Conservation (phyloP, 1,140 invertebrate species). For the Neotoxoptera formosana region DNA sequence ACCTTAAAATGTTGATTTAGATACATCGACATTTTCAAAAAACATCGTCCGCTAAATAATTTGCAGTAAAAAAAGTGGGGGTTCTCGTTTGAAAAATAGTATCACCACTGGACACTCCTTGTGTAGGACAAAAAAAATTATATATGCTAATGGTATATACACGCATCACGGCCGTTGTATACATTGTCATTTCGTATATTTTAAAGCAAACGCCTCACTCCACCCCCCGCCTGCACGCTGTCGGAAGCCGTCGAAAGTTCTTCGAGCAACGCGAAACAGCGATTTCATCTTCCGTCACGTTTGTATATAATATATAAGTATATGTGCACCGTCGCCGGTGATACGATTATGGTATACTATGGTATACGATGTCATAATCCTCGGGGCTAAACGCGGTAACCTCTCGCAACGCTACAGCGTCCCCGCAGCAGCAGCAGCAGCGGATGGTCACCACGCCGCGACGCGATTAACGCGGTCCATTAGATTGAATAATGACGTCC, state of each 20-base stretch:
- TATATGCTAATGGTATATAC: too few relatives aligned
- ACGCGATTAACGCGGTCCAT: slow-evolving; percentile 42
- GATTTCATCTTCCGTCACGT: background rate
- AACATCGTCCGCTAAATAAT: too few relatives aligned
- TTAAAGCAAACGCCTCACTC: background rate
- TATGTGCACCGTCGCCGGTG: background rate
- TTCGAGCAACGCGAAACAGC: background rate
- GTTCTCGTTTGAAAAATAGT: too few relatives aligned
- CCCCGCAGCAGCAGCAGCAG: background rate
- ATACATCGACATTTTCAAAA: too few relatives aligned
- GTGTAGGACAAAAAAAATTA: too few relatives aligned
- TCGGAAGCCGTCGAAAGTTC: background rate
- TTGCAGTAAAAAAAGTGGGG: too few relatives aligned
- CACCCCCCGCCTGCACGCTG: too few relatives aligned
- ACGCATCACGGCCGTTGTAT: too few relatives aligned
- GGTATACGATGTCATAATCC: background rate
- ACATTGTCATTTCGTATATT: background rate
- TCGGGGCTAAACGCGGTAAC: background rate
- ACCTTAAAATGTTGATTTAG: too few relatives aligned
- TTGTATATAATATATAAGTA: too few relatives aligned
- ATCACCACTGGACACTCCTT: too few relatives aligned
- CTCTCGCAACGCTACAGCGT: background rate
- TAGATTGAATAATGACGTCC: slow-evolving; percentile 48
- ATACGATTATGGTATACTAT: background rate
- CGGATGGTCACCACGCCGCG: background rate